A percentile compares a stretch with the other conserved stretches of the same genome.
These are phyloP conservation scores for Macroramphosus scolopax DNA, from an alignment of 2,797 vertebrate species.

Conservation along the genomic window DNA sequence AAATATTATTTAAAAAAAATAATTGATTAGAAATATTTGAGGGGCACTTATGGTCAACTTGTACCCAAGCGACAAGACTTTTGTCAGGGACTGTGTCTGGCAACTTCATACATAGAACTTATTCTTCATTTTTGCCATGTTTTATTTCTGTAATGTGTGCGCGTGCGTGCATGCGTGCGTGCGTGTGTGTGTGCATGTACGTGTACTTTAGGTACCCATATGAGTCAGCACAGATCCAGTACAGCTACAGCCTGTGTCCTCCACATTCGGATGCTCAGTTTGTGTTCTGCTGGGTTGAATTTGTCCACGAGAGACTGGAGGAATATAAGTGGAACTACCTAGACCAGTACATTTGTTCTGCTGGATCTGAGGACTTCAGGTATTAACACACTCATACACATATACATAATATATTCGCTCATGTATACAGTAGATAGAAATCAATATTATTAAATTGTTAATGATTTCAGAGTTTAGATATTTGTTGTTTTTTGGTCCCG, in stretches of 20 bases:
- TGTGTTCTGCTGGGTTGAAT: conserved; percentile 96
- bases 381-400: conserved; percentile 27
- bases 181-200: too few relatives aligned
- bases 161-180: too few relatives aligned
- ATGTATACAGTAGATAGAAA: not conserved
- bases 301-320: conserved; percentile 92
- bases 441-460: too few relatives aligned
- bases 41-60: too few relatives aligned
- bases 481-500: too few relatives aligned
- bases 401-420: not conserved
- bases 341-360: conserved; percentile 98
- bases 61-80: too few relatives aligned
- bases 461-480: not conserved
- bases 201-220: conserved; percentile 84
- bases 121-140: too few relatives aligned
- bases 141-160: too few relatives aligned
- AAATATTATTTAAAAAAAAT: too few relatives aligned
- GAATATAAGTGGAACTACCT: conserved; percentile 99
- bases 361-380: conserved; percentile 98
- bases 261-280: conserved; percentile 91
- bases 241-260: conserved; percentile 95
- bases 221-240: conserved; percentile 94
- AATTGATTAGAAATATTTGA: too few relatives aligned
- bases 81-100: too few relatives aligned
- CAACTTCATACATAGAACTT: too few relatives aligned